Base-by-base conservation (phyloP, 2,113 vertebrate genomes). In the Sinocyclocheilus anophthalmus region DNA sequence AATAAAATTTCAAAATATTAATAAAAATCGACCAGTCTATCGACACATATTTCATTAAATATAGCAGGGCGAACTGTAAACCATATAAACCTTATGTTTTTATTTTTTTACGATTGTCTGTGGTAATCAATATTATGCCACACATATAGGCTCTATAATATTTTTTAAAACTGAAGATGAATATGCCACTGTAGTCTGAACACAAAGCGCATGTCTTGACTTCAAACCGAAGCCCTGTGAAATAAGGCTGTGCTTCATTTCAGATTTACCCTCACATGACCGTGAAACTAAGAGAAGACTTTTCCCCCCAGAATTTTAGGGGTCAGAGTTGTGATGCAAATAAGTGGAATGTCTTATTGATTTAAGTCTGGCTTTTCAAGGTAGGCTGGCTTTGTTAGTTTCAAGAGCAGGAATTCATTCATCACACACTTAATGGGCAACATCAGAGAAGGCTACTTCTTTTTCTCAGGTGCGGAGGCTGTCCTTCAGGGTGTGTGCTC, bases 371-470 rank as follows among this genome's bases (percentile, higher is more conserved):
- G 33, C 91, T 93, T 94, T 94, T 95, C 94, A 95, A 12, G 94
- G 94, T 95, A 94, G 94, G 92, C 92, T 92, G 93, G 42, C 91
- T 86, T 85, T 48, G 91, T 92, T 94, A 94, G 93, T 94, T 94
- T 93, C 92, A 92, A 92, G 88, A 91, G 90, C 88, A 85, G 93
- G 94, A 94, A 94, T 94, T 94, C 93, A 94, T 95, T 95, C 91
- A 94, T 94, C 92, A 93, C 90, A 87, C 92, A 89, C 90, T 93
- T 91, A 92, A 91, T 88, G 88, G 72, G 93, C 91, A 91, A 90
- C 92, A 10, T 45, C 42, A 88, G 92, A 90, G 92, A 93, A 90
- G 89, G 89, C 91, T 90, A 93, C 65, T 93, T 92, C 89, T 87
- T 48, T 48, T 48, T 12, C 45, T 48, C 90, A 89, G 92, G 92